Evolutionary conservation across 2,797 vertebrate genomes (phyloP).

Genomic region (Falco biarmicus): DNA sequence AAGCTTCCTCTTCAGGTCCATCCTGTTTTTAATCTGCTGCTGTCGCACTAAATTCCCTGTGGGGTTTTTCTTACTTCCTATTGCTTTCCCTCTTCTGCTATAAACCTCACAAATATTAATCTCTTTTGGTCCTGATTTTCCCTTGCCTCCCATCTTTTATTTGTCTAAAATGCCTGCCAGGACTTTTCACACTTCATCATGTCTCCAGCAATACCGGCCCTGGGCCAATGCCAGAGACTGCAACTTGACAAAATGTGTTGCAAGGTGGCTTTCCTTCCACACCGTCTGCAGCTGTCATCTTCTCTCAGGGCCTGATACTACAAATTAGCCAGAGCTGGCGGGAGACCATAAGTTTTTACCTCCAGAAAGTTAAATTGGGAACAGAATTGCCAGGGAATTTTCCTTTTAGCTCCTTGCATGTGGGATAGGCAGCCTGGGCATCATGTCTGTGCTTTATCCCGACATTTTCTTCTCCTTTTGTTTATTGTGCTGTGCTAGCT

Average conservation of each 20-base stretch:
- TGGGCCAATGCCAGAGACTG: slow-evolving; percentile 72
- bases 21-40: slow-evolving; percentile 79
- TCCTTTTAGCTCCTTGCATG: background rate
- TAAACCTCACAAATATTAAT: slow-evolving; percentile 79
- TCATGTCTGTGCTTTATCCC: background rate
- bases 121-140: slow-evolving; percentile 73
- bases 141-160: slow-evolving; percentile 72
- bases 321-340: slow-evolving; percentile 56
- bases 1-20: slow-evolving; percentile 67
- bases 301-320: slow-evolving; percentile 54
- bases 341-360: slow-evolving; percentile 36
- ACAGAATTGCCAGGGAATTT: background rate
- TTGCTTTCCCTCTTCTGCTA: slow-evolving; percentile 76
- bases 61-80: slow-evolving; percentile 75
- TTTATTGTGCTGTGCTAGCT: background rate
- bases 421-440: background rate
- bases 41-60: slow-evolving; percentile 55
- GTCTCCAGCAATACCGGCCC: slow-evolving; percentile 73
- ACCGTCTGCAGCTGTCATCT: slow-evolving; percentile 74
- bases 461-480: background rate
- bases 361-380: slow-evolving; percentile 31
- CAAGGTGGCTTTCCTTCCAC: slow-evolving; percentile 72
- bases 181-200: slow-evolving; percentile 83
- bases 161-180: slow-evolving; percentile 77
- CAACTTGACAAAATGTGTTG: slow-evolving; percentile 72